Percentiles rank a stretch among this genome's conserved stretches.
phyloP scores from a whole-genome alignment of 2,113 vertebrate species.

The Turnix velox region DNA sequence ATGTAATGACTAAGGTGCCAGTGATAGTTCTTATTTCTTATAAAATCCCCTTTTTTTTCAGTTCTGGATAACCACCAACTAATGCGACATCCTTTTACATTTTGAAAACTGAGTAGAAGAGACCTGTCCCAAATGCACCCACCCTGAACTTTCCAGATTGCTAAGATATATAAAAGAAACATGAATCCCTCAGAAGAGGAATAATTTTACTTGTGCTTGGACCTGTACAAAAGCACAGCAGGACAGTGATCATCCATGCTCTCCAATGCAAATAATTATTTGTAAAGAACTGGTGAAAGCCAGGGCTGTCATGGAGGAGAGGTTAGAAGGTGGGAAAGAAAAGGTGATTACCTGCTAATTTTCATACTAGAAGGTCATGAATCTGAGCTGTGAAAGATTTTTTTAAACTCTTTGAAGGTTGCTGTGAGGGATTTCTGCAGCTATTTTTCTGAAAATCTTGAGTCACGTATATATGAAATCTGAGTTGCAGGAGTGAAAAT shows the following conservation, averaged over 20 bases:
- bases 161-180: not conserved
- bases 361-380: not conserved
- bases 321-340: not conserved
- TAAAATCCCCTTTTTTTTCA: not conserved
- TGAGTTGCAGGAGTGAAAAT: not conserved
- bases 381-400: not conserved
- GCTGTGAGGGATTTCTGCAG: not conserved
- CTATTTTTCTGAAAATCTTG: not conserved
- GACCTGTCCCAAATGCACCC: not conserved
- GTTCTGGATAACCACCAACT: not conserved
- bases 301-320: not conserved
- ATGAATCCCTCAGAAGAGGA: not conserved
- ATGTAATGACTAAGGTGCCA: not conserved
- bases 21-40: not conserved
- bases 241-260: not conserved
- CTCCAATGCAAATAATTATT: not conserved
- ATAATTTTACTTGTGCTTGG: not conserved
- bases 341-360: not conserved
- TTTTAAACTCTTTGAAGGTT: not conserved
- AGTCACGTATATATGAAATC: not conserved
- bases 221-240: not conserved
- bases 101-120: not conserved
- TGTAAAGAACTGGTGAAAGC: not conserved
- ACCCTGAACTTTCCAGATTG: not conserved
- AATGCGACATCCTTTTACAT: not conserved